Base-by-base conservation (phyloP, 2,888 invertebrate genomes). In the Notodonta dromedarius region DNA sequence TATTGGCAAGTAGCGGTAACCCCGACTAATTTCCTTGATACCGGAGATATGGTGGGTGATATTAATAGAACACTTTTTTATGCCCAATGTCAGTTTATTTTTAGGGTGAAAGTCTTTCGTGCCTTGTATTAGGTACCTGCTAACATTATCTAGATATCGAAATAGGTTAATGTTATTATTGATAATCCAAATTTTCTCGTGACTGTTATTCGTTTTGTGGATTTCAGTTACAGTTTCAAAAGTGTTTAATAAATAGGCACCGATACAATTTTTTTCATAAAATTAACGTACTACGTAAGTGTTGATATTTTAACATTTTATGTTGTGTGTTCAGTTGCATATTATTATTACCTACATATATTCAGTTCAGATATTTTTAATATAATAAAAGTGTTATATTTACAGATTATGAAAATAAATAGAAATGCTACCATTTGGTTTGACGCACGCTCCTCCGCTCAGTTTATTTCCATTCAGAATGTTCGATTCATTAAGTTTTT, bases 1-100 rank as follows among this genome's bases (percentile, higher is more conserved):
- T 69, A 66, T 64, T 81, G 82, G 77, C 82, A 81, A 81, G 58
- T 66, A 69, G 59, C 12, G 56, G 55, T 60, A 59, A 63, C 56
- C 53, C 60, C 65, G 58, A 59, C 50, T 65, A 56, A 55, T 57
- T 51, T 61, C 56, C 67, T 48, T 63, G 51, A 56, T 59, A 40
- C 13, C 55, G n/a, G 39, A 50, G 50, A 56, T 46, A 11, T 55
- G 56, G 51, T 39, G 52, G 8, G 6, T 24, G 44, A 14, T 59
- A 58, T 56, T 63, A 60, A 60, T 58, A 58, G 44, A 14, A 13
- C 2, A 44, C n/a, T 57, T 61, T 54, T 62, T 46, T 24, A 44
- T 40, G 39, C 11, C 32, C 32, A 44, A 55, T 53, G 58, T 46
- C 16, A 44, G 46, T n/a, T 55, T 60, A 44, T 56, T 24, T 58